phyloP scores from a whole-genome alignment of 2,888 invertebrate species.

The Ischnus inquisitorius region DNA sequence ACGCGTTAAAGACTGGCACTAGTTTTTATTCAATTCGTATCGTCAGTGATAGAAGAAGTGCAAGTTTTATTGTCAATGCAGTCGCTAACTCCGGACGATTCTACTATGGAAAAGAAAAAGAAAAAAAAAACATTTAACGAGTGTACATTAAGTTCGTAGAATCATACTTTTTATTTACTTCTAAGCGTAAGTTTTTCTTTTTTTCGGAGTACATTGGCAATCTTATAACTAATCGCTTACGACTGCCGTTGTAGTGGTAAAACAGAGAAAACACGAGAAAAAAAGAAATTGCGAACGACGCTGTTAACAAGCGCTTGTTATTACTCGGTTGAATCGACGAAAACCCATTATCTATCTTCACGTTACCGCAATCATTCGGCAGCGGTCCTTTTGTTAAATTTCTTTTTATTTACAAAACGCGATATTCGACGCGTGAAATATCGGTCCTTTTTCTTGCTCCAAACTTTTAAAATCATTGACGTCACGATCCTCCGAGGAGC shows the following conservation, averaged over 20 bases:
- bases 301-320: constrained; percentile 33
- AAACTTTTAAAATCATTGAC: constrained; percentile 20
- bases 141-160: constrained; percentile 62
- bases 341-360: constrained; percentile 10
- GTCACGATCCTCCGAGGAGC: constrained; percentile 6
- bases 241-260: constrained; percentile 11
- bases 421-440: constrained; percentile 11
- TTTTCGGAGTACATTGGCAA: constrained; percentile 44
- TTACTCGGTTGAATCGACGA: constrained; percentile 21
- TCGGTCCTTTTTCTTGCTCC: constrained; percentile 41
- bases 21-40: constrained; percentile 61
- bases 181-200: constrained; percentile 31
- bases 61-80: constrained; percentile 49
- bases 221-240: constrained; percentile 27
- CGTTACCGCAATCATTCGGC: constrained; percentile 1
- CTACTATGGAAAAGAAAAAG: not conserved
- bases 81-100: constrained; percentile 38
- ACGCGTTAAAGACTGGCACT: constrained; percentile 66
- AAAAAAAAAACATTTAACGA: constrained; percentile 46
- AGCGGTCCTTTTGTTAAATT: not conserved
- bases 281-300: constrained; percentile 28
- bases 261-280: constrained; percentile 10
- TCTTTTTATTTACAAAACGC: constrained; percentile 13
- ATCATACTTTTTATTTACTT: constrained; percentile 59
- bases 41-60: constrained; percentile 60